A percentile compares a stretch with the other conserved stretches of the same genome.
phyloP scores from a whole-genome alignment of 2,888 invertebrate genomes.

The Netelia melanura region DNA sequence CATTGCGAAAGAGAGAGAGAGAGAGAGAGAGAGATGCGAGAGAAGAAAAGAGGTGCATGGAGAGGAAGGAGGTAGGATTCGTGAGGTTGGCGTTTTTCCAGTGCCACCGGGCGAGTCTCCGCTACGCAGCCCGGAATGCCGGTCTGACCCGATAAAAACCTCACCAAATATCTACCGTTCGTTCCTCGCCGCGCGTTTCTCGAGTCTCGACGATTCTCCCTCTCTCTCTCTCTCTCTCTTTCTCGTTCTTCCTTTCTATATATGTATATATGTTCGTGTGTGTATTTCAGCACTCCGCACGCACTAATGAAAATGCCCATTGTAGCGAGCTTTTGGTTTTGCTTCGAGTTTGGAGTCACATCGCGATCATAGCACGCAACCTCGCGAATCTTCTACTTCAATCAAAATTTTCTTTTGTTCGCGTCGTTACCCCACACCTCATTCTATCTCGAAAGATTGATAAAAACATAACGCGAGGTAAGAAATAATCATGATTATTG shows the following conservation, averaged over 20 bases:
- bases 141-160: slow-evolving; percentile 77
- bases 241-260: slow-evolving; percentile 10
- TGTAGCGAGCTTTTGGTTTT: slow-evolving; percentile 72
- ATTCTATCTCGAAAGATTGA: slow-evolving; percentile 12
- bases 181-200: slow-evolving; percentile 55
- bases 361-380: slow-evolving; percentile 81
- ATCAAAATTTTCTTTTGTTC: slow-evolving; percentile 81
- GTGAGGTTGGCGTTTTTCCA: slow-evolving; percentile 75
- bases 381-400: slow-evolving; percentile 82
- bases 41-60: slow-evolving; percentile 52
- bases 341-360: slow-evolving; percentile 71
- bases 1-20: slow-evolving; percentile 70
- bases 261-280: background rate
- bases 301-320: slow-evolving; percentile 81
- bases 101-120: slow-evolving; percentile 73
- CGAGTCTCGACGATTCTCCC: slow-evolving; percentile 15
- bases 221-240: slow-evolving; percentile 15
- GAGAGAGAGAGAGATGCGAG: slow-evolving; percentile 44
- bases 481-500: background rate
- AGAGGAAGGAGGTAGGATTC: slow-evolving; percentile 32
- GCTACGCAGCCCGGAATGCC: slow-evolving; percentile 75
- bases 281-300: slow-evolving; percentile 54
- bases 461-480: background rate
- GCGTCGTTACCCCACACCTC: slow-evolving; percentile 48
- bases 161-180: slow-evolving; percentile 75